phyloP scores from a whole-genome alignment of 2,888 invertebrate genomes.

The Hypsopygia costalis region DNA sequence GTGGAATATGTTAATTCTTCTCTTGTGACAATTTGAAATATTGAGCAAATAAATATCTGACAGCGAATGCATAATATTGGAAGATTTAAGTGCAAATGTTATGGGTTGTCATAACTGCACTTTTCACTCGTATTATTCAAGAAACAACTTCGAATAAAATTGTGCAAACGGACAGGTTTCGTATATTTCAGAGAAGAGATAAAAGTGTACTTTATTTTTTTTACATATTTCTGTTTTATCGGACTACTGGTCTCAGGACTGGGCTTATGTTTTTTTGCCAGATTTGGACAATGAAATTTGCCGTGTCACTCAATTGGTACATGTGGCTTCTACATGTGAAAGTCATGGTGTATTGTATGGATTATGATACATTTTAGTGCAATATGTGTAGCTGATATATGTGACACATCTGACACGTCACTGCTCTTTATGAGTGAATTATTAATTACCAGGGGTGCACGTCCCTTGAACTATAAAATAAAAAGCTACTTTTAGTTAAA shows the following conservation, averaged over 20 bases:
- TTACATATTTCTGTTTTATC: neutral
- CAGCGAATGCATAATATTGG: neutral
- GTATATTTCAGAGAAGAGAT: neutral
- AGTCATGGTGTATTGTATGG: conserved; percentile 22
- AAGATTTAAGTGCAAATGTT: conserved; percentile 2
- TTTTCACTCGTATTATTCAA: neutral
- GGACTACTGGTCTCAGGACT: conserved; percentile 1
- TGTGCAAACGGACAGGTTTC: neutral
- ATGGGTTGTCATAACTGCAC: neutral
- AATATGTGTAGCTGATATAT: conserved; percentile 20
- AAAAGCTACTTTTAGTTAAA: too few species aligned
- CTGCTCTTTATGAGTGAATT: conserved; percentile 21
- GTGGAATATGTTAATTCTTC: neutral
- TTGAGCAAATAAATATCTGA: conserved; percentile 2
- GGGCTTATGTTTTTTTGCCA: conserved; percentile 25
- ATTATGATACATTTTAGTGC: conserved; percentile 26
- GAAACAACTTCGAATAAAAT: neutral
- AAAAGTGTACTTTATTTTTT: neutral
- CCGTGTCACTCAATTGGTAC: conserved; percentile 21
- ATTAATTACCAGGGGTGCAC: conserved; percentile 1
- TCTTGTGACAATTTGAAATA: conserved; percentile 2
- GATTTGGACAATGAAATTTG: conserved; percentile 27
- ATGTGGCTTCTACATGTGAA: conserved; percentile 8
- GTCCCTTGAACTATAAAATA: neutral
- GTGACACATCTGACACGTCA: conserved; percentile 18